Evolutionary conservation across 2,797 vertebrate species (phyloP).

Genomic region (Danio albolineatus): DNA sequence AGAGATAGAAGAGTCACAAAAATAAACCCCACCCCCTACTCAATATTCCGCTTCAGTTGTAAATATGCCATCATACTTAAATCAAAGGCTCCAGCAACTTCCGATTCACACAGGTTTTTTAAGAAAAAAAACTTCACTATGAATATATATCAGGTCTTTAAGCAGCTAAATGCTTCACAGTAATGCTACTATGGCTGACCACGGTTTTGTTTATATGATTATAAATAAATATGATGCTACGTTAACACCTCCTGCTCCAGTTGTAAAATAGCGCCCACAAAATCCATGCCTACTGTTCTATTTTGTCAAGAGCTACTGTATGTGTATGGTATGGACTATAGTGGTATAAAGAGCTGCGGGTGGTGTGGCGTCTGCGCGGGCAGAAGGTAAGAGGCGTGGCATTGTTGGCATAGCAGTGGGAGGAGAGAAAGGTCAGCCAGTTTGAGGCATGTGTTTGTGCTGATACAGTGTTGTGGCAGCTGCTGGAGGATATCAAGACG

Average conservation of each 20-base stretch:
- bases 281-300: slow-evolving; percentile 8
- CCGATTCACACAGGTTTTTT: too few relatives aligned
- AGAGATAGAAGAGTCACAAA: too few relatives aligned
- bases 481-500: slow-evolving; percentile 73
- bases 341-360: neutral
- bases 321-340: slow-evolving; percentile 11
- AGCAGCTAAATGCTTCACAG: neutral
- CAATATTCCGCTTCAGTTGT: too few relatives aligned
- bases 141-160: neutral
- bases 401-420: slow-evolving; percentile 48
- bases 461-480: slow-evolving; percentile 71
- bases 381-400: slow-evolving; percentile 41
- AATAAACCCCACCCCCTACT: too few relatives aligned
- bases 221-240: slow-evolving; percentile 11
- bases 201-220: neutral
- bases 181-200: neutral
- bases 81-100: too few relatives aligned
- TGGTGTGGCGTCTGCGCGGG: slow-evolving; percentile 23
- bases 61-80: too few relatives aligned
- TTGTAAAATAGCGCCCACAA: neutral
- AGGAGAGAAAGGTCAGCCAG: slow-evolving; percentile 69
- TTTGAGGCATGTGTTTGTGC: slow-evolving; percentile 69
- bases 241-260: slow-evolving; percentile 7
- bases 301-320: slow-evolving; percentile 27
- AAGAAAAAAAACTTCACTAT: too few relatives aligned